These are phyloP conservation scores for Cataglyphis cursor DNA, from an alignment of 2,888 invertebrate genomes.

Conservation along the genomic window DNA sequence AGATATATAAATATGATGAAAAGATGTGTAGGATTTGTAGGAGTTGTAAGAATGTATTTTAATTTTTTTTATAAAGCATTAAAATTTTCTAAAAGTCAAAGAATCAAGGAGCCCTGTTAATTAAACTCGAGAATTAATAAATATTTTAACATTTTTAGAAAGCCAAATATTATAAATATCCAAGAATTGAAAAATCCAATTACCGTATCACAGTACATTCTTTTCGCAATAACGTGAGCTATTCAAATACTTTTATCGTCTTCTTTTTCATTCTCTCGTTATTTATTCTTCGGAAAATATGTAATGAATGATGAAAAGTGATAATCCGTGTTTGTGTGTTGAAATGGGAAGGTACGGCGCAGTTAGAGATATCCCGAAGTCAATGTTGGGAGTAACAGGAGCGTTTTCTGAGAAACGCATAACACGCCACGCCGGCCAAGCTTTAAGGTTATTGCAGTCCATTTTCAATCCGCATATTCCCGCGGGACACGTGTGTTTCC, in stretches of 20 bases:
- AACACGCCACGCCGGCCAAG: slow-evolving; percentile 53
- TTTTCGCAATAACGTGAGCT: background rate
- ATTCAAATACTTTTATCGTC: background rate
- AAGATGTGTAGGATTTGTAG: background rate
- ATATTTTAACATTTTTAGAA: slow-evolving; percentile 8
- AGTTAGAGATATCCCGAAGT: slow-evolving; percentile 33
- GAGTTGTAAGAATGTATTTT: background rate
- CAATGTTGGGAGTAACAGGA: slow-evolving; percentile 44
- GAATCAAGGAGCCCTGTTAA: background rate
- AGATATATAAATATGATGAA: slow-evolving; percentile 49
- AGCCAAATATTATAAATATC: background rate
- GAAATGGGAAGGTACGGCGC: background rate
- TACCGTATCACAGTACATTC: background rate
- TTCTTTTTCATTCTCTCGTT: background rate
- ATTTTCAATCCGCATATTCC: slow-evolving; percentile 72
- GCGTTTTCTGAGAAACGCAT: slow-evolving; percentile 66
- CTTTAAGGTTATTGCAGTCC: slow-evolving; percentile 74
- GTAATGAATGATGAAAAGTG: slow-evolving; percentile 13
- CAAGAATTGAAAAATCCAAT: slow-evolving; percentile 16
- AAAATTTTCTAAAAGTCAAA: background rate
- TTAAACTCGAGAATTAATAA: background rate
- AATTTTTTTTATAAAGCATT: background rate
- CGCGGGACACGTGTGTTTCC: slow-evolving; percentile 48
- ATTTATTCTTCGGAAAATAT: slow-evolving; percentile 13
- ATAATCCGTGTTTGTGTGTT: background rate